Evolutionary conservation across 2,113 vertebrate genomes (phyloP).

Genomic region (Nematolebias whitei): DNA sequence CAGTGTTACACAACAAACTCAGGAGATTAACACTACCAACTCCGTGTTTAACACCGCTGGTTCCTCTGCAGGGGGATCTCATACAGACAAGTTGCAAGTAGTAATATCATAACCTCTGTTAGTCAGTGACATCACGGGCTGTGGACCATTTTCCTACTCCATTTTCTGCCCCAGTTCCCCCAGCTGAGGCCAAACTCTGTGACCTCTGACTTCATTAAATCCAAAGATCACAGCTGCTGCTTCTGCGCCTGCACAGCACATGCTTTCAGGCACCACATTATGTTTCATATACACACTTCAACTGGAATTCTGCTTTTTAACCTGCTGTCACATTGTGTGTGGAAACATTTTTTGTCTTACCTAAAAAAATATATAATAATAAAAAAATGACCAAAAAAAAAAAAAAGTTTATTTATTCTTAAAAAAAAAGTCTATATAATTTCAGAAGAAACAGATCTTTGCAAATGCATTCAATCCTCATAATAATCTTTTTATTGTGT

Average conservation of each 20-base stretch:
- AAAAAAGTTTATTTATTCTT: too few relatives aligned
- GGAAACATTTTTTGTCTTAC: too few relatives aligned
- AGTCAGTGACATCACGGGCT: constrained; percentile 2
- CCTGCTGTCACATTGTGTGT: too few relatives aligned
- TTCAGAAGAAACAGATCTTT: too few relatives aligned
- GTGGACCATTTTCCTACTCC: neutral
- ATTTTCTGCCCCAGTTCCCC: constrained; percentile 47
- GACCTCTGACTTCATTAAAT: constrained; percentile 32
- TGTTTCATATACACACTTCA: too few relatives aligned
- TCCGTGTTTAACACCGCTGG: constrained; percentile 8
- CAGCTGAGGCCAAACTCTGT: constrained; percentile 1
- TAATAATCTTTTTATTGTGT: too few relatives aligned
- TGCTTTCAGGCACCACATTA: too few relatives aligned
- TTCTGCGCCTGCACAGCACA: neutral
- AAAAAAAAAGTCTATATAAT: too few relatives aligned
- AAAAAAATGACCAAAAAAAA: too few relatives aligned
- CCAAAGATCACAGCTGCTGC: constrained; percentile 2
- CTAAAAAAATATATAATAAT: too few relatives aligned
- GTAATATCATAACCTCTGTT: neutral
- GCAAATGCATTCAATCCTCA: too few relatives aligned
- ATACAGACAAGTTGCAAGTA: neutral
- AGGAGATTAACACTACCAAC: constrained; percentile 8
- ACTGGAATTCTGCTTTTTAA: too few relatives aligned
- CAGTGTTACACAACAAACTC: constrained; percentile 51
- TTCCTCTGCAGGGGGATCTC: constrained; percentile 3